A percentile compares a stretch with the other conserved stretches of the same genome.
These are phyloP conservation scores for Adelphocoris suturalis DNA, from an alignment of 2,888 invertebrate genomes.

Conservation along the genomic window DNA sequence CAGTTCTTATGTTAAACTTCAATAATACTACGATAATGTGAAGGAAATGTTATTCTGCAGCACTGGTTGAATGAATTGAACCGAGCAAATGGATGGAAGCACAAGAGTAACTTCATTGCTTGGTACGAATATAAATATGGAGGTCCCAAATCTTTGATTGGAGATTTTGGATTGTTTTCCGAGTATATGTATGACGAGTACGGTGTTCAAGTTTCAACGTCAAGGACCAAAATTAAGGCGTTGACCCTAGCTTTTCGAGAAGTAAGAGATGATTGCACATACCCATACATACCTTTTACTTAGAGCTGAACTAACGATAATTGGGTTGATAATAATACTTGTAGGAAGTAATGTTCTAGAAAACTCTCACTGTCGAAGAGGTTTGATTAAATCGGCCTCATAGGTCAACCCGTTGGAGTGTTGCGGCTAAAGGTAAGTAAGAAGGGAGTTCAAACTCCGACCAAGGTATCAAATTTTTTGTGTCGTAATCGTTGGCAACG, in stretches of 20 bases:
- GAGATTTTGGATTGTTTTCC: slow-evolving; percentile 61
- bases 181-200: slow-evolving; percentile 70
- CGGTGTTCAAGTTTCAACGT: slow-evolving; percentile 30
- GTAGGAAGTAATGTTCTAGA: too few species aligned
- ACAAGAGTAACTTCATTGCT: slow-evolving; percentile 62
- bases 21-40: too few species aligned
- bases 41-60: background rate
- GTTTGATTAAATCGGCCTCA: too few species aligned
- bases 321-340: too few species aligned
- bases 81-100: slow-evolving; percentile 61
- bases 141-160: slow-evolving; percentile 71
- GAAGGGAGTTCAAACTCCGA: too few species aligned
- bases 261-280: slow-evolving; percentile 35
- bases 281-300: background rate
- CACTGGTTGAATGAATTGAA: slow-evolving; percentile 53
- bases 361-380: too few species aligned
- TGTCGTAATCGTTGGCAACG: too few species aligned
- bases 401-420: too few species aligned
- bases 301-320: too few species aligned
- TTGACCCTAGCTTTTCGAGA: slow-evolving; percentile 47
- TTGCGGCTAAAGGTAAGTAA: too few species aligned
- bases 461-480: too few species aligned
- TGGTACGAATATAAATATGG: slow-evolving; percentile 69
- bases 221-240: background rate
- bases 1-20: too few species aligned